These are phyloP conservation scores for Basileuterus tristriatus DNA, from an alignment of 2,797 vertebrate species.

Conservation along the genomic window DNA sequence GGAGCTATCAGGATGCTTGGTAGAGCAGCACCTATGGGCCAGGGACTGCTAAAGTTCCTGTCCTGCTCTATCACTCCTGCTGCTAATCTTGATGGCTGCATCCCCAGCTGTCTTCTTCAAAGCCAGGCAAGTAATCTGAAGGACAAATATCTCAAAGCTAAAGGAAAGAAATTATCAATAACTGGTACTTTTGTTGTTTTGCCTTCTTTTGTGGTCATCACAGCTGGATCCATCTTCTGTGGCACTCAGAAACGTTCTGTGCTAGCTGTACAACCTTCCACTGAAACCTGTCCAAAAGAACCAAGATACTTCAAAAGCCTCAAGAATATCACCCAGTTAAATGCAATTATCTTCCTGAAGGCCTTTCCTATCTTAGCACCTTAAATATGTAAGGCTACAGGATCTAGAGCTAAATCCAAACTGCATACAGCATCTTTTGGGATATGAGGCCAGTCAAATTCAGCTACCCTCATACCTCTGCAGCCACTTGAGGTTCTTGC, in stretches of 20 bases:
- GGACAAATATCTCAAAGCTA: neutral
- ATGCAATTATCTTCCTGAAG: neutral
- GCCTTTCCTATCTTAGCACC: neutral
- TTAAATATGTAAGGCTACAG: neutral
- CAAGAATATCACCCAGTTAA: neutral
- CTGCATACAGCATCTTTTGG: neutral
- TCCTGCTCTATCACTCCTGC: neutral
- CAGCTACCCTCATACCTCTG: neutral
- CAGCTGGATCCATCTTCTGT: neutral
- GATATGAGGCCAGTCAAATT: neutral
- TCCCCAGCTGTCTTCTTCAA: neutral
- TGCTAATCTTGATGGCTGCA: neutral
- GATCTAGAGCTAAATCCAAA: neutral
- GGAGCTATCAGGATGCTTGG: neutral
- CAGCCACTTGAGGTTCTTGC: neutral
- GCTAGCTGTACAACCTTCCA: neutral
- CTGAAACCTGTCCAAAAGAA: neutral
- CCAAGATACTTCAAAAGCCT: neutral
- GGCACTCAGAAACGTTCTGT: neutral
- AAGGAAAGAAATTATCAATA: neutral
- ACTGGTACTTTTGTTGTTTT: neutral
- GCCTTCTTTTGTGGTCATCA: neutral
- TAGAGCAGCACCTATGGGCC: neutral
- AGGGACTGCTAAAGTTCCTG: neutral
- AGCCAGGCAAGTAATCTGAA: conserved; percentile 34